phyloP scores from a whole-genome alignment of 2,888 invertebrate species.

The Alitta virens region DNA sequence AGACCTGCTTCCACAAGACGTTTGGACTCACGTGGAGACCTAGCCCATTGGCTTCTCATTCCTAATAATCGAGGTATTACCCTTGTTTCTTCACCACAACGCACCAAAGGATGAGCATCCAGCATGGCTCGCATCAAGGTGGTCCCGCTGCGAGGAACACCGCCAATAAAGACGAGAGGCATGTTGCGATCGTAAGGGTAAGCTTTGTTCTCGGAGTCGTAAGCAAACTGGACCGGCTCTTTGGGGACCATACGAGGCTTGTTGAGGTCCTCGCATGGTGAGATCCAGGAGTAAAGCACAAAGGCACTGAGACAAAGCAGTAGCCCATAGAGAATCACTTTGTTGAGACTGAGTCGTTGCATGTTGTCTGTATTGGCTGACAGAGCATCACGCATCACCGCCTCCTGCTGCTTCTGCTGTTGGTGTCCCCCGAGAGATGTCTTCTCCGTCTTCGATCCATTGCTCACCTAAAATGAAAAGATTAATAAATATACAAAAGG shows the following conservation, averaged over 20 bases:
- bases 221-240: constrained; percentile 33
- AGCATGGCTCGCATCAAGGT: constrained; percentile 97
- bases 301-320: neutral
- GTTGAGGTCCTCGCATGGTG: constrained; percentile 2
- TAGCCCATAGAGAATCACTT: constrained; percentile 4
- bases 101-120: constrained; percentile 94
- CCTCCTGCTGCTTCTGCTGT: too few relatives aligned
- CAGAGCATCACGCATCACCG: too few relatives aligned
- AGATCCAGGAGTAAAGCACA: constrained; percentile 17
- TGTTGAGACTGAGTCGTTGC: constrained; percentile 11
- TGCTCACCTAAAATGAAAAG: too few relatives aligned
- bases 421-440: too few relatives aligned
- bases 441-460: too few relatives aligned
- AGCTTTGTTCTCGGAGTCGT: constrained; percentile 36
- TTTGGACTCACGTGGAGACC: constrained; percentile 64
- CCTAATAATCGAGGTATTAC: constrained; percentile 95
- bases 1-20: constrained; percentile 61
- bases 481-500: too few relatives aligned
- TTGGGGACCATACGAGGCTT: constrained; percentile 18
- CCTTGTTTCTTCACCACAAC: constrained; percentile 92
- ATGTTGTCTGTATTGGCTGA: neutral
- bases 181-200: constrained; percentile 75
- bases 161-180: constrained; percentile 79
- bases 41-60: constrained; percentile 92
- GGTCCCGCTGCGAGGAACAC: constrained; percentile 95